Conservation (phyloP, 1,140 invertebrate species). For the Nilaparvata lugens region DNA sequence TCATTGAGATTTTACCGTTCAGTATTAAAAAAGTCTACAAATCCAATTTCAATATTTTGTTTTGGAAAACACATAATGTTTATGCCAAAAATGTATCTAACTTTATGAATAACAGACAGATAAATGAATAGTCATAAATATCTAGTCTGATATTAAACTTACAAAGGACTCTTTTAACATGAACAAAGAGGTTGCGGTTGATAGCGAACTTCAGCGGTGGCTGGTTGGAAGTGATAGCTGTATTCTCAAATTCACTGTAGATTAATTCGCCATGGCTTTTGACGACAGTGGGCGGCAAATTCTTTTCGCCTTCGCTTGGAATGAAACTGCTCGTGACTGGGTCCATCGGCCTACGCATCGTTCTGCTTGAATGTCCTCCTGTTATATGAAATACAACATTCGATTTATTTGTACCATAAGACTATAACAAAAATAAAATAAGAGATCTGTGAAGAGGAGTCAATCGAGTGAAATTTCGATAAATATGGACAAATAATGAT, state of each 20-base stretch:
- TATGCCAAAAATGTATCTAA: no score
- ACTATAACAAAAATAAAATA: no score
- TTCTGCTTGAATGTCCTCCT: not conserved
- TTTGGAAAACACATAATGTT: no score
- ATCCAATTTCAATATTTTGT: no score
- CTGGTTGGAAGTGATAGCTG: constrained; percentile 26
- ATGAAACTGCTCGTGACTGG: constrained; percentile 27
- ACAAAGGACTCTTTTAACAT: constrained; percentile 60
- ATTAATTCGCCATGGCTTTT: constrained; percentile 19
- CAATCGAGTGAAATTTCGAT: no score
- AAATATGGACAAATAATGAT: no score
- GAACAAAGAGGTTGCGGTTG: constrained; percentile 66
- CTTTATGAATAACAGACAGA: no score
- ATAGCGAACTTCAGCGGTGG: constrained; percentile 64
- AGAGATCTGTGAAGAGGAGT: no score
- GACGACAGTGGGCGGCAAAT: constrained; percentile 24
- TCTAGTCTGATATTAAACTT: constrained; percentile 9
- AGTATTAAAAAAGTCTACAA: no score
- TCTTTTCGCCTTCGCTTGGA: constrained; percentile 14
- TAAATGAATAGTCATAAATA: no score
- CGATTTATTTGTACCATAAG: no score
- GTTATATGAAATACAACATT: not conserved
- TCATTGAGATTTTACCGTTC: no score
- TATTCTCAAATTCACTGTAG: constrained; percentile 21
- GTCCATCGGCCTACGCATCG: constrained; percentile 22